phyloP scores from a whole-genome alignment of 2,797 vertebrate species.

The Clarias platycephalus region DNA sequence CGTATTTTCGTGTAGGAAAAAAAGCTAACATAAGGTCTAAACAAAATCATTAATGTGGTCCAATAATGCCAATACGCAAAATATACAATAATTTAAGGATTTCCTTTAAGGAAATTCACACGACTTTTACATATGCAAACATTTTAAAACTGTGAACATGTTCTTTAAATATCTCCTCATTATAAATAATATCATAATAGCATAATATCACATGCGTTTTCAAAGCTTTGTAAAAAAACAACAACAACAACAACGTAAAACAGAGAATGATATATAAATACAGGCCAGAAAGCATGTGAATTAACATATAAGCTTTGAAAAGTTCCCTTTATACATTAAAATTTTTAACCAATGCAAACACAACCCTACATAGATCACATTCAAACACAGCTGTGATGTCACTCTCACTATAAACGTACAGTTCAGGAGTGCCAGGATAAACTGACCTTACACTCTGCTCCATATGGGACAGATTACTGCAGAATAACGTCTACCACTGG shows the following conservation, averaged over 20 bases:
- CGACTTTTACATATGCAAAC: background rate
- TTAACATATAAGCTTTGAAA: background rate
- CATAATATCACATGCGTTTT: too few species aligned
- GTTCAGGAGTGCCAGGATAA: constrained; percentile 24
- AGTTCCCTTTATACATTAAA: background rate
- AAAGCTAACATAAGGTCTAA: background rate
- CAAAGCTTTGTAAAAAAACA: background rate
- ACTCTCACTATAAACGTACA: constrained; percentile 9
- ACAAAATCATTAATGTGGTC: background rate
- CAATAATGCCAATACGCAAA: background rate
- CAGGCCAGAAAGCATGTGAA: background rate
- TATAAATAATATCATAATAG: background rate
- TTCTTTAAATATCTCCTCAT: background rate
- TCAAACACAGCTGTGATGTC: constrained; percentile 31
- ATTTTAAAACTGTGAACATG: background rate
- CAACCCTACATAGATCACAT: background rate
- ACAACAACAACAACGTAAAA: background rate
- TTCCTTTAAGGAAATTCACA: background rate
- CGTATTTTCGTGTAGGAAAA: background rate
- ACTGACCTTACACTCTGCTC: constrained; percentile 14
- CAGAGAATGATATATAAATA: too few species aligned
- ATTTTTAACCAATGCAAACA: background rate
- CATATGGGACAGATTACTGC: constrained; percentile 41
- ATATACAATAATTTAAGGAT: background rate
- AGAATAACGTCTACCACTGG: background rate